Base-by-base conservation (phyloP, 2,888 invertebrate genomes). In the Aphodius sticticus region DNA sequence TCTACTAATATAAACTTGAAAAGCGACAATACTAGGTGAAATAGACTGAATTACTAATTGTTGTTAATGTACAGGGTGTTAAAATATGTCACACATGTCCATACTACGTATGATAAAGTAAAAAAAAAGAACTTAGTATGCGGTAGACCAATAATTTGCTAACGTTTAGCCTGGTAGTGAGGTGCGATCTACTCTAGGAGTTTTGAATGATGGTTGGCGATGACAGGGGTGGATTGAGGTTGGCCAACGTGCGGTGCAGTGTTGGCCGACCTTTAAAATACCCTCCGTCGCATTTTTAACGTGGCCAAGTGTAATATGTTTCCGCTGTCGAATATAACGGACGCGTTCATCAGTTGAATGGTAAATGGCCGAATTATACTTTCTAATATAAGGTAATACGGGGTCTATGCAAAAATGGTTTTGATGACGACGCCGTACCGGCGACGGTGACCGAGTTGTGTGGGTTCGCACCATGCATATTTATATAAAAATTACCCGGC, bases 281-380 rank as follows among this genome's bases (percentile, higher is more conserved):
- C 9, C 53, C 53, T 1, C 53, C 53, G 53, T 53, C 53, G 53
- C 3, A 53, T 53, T 53, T 53, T 53, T 53, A 53, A 53, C 53
- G 53, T 53, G 53, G 2, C 12, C 53, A 53, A 53, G 53, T 53
- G 12, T 78, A 78, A 78, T 81, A 80, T 83, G 77, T 81, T 80
- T 79, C 69, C 74, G 76, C 80, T 82, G 82, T 78, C 79, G 81
- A 53, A 53, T 53, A 53, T 53, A 53, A 81, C 81, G 80, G 80
- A 79, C 79, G 81, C 78, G 78, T 70, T 82, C 82, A 85, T 83
- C 81, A 83, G 81, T 81, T 81, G 85, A 85, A 86, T 86, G 83
- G 84, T 83, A 85, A 85, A 86, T 84, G 84, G 82, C 80, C 82
- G 82, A 86, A 86, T 86, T 86, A 86, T 86, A 86, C 86, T 86